These are phyloP conservation scores for Cheilosia variabilis DNA, from an alignment of 2,888 invertebrate genomes.

Conservation along the genomic window DNA sequence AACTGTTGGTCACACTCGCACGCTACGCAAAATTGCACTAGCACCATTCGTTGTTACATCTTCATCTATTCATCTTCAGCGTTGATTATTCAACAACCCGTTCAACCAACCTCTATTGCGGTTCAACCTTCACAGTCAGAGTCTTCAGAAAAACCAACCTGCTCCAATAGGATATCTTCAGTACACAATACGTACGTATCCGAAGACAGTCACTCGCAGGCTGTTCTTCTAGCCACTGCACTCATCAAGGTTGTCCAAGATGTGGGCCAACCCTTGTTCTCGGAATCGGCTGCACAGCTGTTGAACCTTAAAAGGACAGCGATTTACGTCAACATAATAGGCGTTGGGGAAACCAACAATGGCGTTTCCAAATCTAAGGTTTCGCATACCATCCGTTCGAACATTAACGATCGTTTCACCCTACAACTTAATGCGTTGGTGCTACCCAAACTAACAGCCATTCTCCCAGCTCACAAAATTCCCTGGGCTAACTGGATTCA, in stretches of 20 bases:
- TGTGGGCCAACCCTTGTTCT: not conserved
- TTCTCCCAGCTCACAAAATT: conserved; percentile 9
- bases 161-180: conserved; percentile 11
- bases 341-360: conserved; percentile 1
- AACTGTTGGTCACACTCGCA: no score
- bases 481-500: conserved; percentile 2
- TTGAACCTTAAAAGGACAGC: conserved; percentile 11
- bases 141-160: not conserved
- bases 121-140: not conserved
- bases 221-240: conserved; percentile 25
- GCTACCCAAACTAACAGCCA: conserved; percentile 20
- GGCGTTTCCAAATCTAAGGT: no score
- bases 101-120: not conserved
- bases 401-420: not conserved
- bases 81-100: not conserved
- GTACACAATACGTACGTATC: conserved; percentile 19
- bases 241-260: conserved; percentile 7
- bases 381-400: not conserved
- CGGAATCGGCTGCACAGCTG: conserved; percentile 27
- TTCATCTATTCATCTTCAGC: not conserved
- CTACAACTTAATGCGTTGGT: conserved; percentile 33
- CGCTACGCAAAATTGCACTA: no score
- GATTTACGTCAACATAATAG: not conserved
- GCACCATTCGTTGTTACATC: conserved; percentile 31
- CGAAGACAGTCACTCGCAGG: not conserved